Evolutionary conservation across 2,888 invertebrate genomes (phyloP).

Genomic region (Lycophotia porphyrea): DNA sequence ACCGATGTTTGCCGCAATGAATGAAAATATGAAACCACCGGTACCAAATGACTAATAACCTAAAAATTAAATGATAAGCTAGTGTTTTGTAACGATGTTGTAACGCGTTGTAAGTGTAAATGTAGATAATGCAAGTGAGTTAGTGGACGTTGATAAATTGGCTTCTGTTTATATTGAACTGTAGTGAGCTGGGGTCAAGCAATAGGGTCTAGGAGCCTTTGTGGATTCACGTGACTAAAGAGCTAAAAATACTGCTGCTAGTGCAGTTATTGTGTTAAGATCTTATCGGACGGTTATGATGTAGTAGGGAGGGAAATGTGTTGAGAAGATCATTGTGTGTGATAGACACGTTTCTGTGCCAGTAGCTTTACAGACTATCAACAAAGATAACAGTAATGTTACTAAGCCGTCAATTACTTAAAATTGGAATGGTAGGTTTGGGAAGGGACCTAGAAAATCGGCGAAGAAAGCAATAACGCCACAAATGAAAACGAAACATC

Average conservation of each 20-base stretch:
- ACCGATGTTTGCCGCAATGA: slow-evolving; percentile 66
- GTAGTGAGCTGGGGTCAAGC: slow-evolving; percentile 39
- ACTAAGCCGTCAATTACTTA: neutral
- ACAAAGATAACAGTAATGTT: neutral
- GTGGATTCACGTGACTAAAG: slow-evolving; percentile 49
- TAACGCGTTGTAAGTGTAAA: slow-evolving; percentile 42
- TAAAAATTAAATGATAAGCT: slow-evolving; percentile 54
- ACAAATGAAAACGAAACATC: slow-evolving; percentile 26
- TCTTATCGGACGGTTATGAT: slow-evolving; percentile 41
- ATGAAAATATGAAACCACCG: slow-evolving; percentile 59
- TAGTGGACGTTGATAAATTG: slow-evolving; percentile 43
- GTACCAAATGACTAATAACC: slow-evolving; percentile 33
- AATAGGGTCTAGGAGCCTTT: slow-evolving; percentile 46
- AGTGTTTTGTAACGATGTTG: slow-evolving; percentile 55
- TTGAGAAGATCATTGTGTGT: slow-evolving; percentile 13
- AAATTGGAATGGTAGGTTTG: neutral
- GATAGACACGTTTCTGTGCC: slow-evolving; percentile 6
- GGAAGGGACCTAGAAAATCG: neutral
- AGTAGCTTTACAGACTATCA: neutral
- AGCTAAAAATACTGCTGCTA: slow-evolving; percentile 41
- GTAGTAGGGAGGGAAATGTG: slow-evolving; percentile 16
- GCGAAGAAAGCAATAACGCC: slow-evolving; percentile 6
- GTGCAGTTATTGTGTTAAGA: slow-evolving; percentile 33
- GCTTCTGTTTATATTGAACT: slow-evolving; percentile 52
- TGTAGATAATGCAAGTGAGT: slow-evolving; percentile 40